Conservation (phyloP, 1,140 invertebrate species). For the Condylostylus longicornis region DNA sequence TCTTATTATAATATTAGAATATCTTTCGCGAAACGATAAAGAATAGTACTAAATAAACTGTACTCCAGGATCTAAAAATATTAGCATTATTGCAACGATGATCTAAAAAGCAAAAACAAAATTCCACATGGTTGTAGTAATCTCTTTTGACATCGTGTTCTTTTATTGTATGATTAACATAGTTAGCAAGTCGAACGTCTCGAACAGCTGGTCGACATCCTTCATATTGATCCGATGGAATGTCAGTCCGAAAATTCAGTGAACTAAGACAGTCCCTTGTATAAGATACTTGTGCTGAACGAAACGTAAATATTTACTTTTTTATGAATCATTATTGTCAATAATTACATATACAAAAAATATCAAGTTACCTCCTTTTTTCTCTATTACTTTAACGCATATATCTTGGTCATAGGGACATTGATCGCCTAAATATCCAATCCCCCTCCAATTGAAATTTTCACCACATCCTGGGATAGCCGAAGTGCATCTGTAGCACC, state of each 20-base stretch:
- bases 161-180: conserved; percentile 74
- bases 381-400: conserved; percentile 81
- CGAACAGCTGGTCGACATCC: conserved; percentile 67
- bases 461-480: conserved; percentile 75
- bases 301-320: conserved; percentile 3
- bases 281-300: conserved; percentile 56
- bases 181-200: conserved; percentile 65
- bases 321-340: background rate
- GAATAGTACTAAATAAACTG: too few relatives aligned
- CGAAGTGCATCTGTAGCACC: conserved; percentile 80
- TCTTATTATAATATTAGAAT: too few relatives aligned
- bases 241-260: conserved; percentile 60
- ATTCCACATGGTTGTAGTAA: conserved; percentile 68
- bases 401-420: conserved; percentile 74
- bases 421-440: conserved; percentile 46
- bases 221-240: conserved; percentile 84
- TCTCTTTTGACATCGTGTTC: conserved; percentile 73
- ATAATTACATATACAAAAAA: background rate
- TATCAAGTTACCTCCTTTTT: conserved; percentile 57
- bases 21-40: too few relatives aligned
- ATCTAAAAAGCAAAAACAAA: conserved; percentile 84
- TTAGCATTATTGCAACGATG: conserved; percentile 63
- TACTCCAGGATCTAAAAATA: too few relatives aligned
- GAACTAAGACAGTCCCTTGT: conserved; percentile 76
- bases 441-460: conserved; percentile 66